Base-by-base conservation (phyloP, 2,113 vertebrate genomes). In the Pelodiscus sinensis region DNA sequence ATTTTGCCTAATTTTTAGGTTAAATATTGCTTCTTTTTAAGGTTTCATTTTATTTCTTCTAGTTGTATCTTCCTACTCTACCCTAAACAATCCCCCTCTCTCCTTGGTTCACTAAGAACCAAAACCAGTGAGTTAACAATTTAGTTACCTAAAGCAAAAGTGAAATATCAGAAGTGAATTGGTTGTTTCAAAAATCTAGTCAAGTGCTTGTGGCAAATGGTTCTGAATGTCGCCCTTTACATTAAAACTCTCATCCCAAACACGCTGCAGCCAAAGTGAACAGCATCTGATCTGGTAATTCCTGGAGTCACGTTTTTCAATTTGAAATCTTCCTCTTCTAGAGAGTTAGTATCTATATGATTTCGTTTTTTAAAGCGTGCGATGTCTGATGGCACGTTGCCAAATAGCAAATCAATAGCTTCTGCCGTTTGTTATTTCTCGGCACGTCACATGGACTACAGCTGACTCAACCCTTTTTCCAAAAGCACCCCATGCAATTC, bases 401-500 rank as follows among this genome's bases (percentile, higher is more conserved):
- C 93, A 94, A 79, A 84, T 73, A 84, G 92, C 71, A 95, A 90
- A 91, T 86, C 82, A 86, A 19, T 79, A 93, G 86, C 90, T 94
- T 44, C 77, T 88, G 92, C 52, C 85, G 80, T n/a, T 55, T 78
- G 56, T 81, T 94, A 58, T 25, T 90, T 58, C 85, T 86, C 82
- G 11, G 15, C 0, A 2, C 58, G 89, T 92, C 93, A 84, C 56
- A 52, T 8, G 73, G 86, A 71, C 29, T 1, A 7, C 75, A 91
- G 92, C 86, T 94, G 93, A 92, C 1, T 0, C 54, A 77, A 73
- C 87, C 56, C 10, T 51, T 88, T 91, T 88, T 86, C 8, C 0
- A 50, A 82, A 57, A 55, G 50, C 80, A 57, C 12, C 0, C 0
- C 85, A 81, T 81, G 58, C 73, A 50, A 77, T 50, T 44, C 44